Conservation (phyloP, 2,113 vertebrate species). For the Anhinga rufa region DNA sequence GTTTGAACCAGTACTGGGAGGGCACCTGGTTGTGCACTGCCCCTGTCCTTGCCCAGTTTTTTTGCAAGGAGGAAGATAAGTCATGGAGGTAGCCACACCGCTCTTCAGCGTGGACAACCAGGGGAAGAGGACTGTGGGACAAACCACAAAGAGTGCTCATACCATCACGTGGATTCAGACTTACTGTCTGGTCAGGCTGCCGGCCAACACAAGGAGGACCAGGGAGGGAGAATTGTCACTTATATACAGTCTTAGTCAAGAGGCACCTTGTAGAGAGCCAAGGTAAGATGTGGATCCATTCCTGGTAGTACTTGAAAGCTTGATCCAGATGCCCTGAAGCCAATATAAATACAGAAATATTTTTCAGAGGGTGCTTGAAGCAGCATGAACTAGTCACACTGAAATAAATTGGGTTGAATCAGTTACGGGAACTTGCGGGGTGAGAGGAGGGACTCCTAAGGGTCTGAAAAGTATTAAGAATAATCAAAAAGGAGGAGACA, state of each 20-base stretch:
- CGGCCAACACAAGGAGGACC: neutral
- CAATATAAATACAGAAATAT: neutral
- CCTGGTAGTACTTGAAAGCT: neutral
- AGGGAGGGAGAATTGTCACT: neutral
- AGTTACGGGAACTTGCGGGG: neutral
- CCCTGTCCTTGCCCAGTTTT: accelerated
- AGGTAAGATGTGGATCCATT: neutral
- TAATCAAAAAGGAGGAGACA: slow-evolving; percentile 21
- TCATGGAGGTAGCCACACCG: neutral
- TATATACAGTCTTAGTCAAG: neutral
- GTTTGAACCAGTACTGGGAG: neutral
- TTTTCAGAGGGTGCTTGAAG: neutral
- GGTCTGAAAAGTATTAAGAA: neutral
- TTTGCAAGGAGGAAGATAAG: neutral
- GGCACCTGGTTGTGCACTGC: neutral
- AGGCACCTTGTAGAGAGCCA: neutral
- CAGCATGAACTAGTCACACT: accelerated
- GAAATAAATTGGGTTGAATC: neutral
- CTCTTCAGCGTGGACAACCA: neutral
- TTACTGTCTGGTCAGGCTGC: neutral
- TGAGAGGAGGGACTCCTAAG: neutral
- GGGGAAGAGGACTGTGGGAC: neutral
- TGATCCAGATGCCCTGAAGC: neutral
- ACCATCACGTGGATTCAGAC: neutral
- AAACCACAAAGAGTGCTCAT: neutral